Percentiles rank a stretch among this genome's conserved stretches.
Evolutionary conservation across 1,140 invertebrate genomes (phyloP).

Genomic region (Magallana ariakensis): DNA sequence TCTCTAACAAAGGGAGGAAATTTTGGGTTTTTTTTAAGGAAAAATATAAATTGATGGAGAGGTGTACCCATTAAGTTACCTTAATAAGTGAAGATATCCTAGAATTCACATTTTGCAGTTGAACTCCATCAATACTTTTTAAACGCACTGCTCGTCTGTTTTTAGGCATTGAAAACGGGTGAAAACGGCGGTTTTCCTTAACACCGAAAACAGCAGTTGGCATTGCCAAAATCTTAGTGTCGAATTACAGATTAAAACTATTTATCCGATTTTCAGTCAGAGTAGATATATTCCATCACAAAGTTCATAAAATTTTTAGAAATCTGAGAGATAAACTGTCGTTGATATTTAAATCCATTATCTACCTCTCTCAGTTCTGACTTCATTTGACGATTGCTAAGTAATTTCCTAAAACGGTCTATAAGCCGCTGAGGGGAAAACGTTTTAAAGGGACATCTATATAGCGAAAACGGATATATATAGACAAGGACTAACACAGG

Average conservation of each 20-base stretch:
- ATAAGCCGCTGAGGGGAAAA: not conserved
- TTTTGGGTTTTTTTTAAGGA: not conserved
- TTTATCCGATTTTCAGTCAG: not conserved
- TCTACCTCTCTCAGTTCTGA: not conserved
- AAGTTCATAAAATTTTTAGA: constrained; percentile 28
- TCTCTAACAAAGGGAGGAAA: too few species aligned
- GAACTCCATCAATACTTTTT: not conserved
- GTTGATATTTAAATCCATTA: constrained; percentile 30
- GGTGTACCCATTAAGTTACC: constrained; percentile 6
- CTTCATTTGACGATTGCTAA: constrained; percentile 14
- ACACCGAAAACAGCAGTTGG: constrained; percentile 4
- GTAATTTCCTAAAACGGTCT: constrained; percentile 13
- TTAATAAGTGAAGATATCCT: constrained; percentile 13
- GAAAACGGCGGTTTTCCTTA: constrained; percentile 21
- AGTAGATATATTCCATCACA: not conserved
- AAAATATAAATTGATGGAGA: not conserved
- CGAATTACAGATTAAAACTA: not conserved
- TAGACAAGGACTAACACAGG: not conserved
- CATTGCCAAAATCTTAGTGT: not conserved
- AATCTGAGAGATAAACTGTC: constrained; percentile 20
- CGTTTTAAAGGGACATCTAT: constrained; percentile 31
- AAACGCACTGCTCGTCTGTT: not conserved
- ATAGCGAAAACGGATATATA: constrained; percentile 22
- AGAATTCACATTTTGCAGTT: not conserved
- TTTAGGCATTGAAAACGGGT: constrained; percentile 1